A percentile compares a stretch with the other conserved stretches of the same genome.
Evolutionary conservation across 2,797 vertebrate genomes (phyloP).

Genomic region (Macropus fuliginosus): DNA sequence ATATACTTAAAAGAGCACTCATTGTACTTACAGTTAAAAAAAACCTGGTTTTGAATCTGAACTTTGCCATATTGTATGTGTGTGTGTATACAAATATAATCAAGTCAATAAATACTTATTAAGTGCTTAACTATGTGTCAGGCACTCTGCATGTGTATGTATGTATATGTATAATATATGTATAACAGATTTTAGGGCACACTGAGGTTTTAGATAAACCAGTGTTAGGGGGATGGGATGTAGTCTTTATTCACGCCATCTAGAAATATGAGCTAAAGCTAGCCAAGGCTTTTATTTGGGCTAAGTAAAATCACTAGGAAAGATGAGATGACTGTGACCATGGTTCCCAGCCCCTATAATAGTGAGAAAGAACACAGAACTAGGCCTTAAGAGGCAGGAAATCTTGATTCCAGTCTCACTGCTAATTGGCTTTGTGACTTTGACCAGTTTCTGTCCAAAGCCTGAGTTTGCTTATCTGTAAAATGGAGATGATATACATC

Average conservation of each 20-base stretch:
- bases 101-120: not conserved
- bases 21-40: not conserved
- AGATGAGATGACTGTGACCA: not conserved
- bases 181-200: not conserved
- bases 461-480: not conserved
- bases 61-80: not conserved
- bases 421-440: not conserved
- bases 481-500: not conserved
- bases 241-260: not conserved
- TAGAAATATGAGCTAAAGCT: not conserved
- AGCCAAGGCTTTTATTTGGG: not conserved
- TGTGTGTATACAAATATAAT: not conserved
- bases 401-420: not conserved
- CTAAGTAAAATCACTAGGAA: not conserved
- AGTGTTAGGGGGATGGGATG: too few species aligned
- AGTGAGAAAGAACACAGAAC: not conserved
- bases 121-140: not conserved
- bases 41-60: not conserved
- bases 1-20: not conserved
- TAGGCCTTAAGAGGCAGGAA: not conserved
- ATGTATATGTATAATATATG: not conserved
- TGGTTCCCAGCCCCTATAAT: not conserved
- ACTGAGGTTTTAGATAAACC: not conserved
- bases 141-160: not conserved
- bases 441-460: too few species aligned